Base-by-base conservation (phyloP, 2,888 invertebrate species). In the Zeuzera pyrina region DNA sequence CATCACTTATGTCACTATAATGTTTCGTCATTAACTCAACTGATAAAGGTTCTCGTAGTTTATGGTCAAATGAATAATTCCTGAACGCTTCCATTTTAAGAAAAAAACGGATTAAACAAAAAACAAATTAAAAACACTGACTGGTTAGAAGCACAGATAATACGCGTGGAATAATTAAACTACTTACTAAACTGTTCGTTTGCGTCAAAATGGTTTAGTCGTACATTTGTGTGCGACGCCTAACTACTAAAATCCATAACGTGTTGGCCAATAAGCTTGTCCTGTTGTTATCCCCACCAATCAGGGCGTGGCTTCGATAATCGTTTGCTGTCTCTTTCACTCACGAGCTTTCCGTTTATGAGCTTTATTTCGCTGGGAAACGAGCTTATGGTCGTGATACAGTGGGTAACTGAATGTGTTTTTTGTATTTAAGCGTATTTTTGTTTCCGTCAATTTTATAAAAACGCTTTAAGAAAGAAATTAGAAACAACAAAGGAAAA, bases 161-260 rank as follows among this genome's bases (percentile, higher is more conserved):
- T n/a, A n/a, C n/a, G n/a, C n/a, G n/a, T n/a, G n/a, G n/a, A n/a
- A n/a, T n/a, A n/a, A n/a, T n/a, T n/a, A n/a, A n/a, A n/a, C n/a
- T n/a, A n/a, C n/a, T n/a, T n/a, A n/a, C n/a, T n/a, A n/a, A n/a
- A n/a, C n/a, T n/a, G n/a, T n/a, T n/a, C n/a, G n/a, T n/a, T n/a
- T n/a, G n/a, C n/a, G n/a, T n/a, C n/a, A n/a, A n/a, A n/a, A n/a
- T n/a, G n/a, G n/a, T n/a, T n/a, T n/a, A n/a, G n/a, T n/a, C n/a
- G n/a, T n/a, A n/a, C 57, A 53, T 51, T 53, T 37, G 36, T 48
- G 44, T 30, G 36, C 44, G 41, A 50, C 62, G 62, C 61, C 61
- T 66, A 48, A 11, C 43, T 48, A 65, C 66, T 69, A 72, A 78
- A 81, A 78, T 79, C 79, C 60, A 78, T 78, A 81, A 78, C 67